A percentile compares a stretch with the other conserved stretches of the same genome.
These are phyloP conservation scores for Danio choprae DNA, from an alignment of 2,797 vertebrate genomes.

Conservation along the genomic window DNA sequence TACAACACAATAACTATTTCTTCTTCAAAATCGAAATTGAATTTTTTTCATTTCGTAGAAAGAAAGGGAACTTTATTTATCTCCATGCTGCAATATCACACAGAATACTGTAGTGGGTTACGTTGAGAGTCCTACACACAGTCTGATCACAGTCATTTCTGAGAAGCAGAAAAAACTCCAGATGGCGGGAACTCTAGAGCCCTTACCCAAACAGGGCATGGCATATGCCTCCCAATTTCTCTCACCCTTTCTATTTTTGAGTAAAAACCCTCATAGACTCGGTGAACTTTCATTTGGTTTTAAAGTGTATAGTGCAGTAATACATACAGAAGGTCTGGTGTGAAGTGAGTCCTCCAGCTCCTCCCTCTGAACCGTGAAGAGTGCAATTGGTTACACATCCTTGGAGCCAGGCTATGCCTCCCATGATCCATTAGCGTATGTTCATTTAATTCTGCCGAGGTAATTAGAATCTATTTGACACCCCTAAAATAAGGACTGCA, in stretches of 20 bases:
- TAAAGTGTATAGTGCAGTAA: conserved; percentile 15
- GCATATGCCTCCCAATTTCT: conserved; percentile 5
- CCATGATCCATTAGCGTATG: conserved; percentile 66
- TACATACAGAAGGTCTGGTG: conserved; percentile 39
- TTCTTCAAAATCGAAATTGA: no score
- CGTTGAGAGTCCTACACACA: conserved; percentile 23
- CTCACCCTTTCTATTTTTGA: conserved; percentile 11
- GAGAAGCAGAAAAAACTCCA: conserved; percentile 3
- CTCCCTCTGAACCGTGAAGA: conserved; percentile 61
- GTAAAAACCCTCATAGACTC: conserved; percentile 14
- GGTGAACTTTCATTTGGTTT: conserved; percentile 44
- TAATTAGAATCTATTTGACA: conserved; percentile 76
- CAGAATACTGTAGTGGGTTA: conserved; percentile 36
- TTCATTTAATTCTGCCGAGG: conserved; percentile 73
- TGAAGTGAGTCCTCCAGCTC: conserved; percentile 40
- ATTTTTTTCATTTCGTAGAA: neutral
- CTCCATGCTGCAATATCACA: neutral
- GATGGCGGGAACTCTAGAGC: neutral
- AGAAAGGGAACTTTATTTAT: neutral
- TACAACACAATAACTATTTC: neutral
- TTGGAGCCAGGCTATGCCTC: conserved; percentile 54
- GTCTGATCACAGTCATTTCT: conserved; percentile 6
- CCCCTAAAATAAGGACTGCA: conserved; percentile 66
- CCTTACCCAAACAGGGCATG: neutral
- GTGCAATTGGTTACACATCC: conserved; percentile 68